These are phyloP conservation scores for Goniozus legneri DNA, from an alignment of 1,140 invertebrate genomes.

Conservation along the genomic window DNA sequence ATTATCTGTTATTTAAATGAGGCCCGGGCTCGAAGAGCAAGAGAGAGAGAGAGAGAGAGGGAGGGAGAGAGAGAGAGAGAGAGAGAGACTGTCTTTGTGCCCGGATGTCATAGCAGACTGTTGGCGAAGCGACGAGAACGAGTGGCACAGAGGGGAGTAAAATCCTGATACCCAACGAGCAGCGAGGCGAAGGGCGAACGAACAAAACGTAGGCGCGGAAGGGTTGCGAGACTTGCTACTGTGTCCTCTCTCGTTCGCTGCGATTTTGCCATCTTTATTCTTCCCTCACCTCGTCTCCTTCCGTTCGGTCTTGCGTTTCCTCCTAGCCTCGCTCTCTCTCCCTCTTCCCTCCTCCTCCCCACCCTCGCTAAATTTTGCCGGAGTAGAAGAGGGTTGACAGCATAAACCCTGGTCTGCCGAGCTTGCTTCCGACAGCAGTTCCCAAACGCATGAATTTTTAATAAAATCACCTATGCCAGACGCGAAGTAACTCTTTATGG, in stretches of 20 bases:
- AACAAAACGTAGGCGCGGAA: too few species aligned
- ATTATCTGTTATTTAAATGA: constrained; percentile 52
- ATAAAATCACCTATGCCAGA: constrained; percentile 29
- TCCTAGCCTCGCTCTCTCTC: constrained; percentile 10
- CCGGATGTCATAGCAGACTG: constrained; percentile 27
- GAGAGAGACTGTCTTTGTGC: constrained; percentile 36
- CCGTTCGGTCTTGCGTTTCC: not conserved
- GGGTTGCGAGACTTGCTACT: too few species aligned
- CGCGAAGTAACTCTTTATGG: too few species aligned
- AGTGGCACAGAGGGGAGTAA: constrained; percentile 13
- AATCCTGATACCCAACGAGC: constrained; percentile 25
- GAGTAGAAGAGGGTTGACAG: constrained; percentile 31
- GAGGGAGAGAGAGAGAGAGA: too few species aligned
- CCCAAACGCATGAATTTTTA: constrained; percentile 34
- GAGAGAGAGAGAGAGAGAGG: too few species aligned
- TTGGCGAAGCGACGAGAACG: constrained; percentile 18
- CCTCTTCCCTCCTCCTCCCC: too few species aligned
- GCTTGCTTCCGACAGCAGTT: constrained; percentile 25
- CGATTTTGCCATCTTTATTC: not conserved
- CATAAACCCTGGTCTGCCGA: constrained; percentile 20
- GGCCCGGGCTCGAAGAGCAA: constrained; percentile 21
- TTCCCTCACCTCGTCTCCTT: not conserved
- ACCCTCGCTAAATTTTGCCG: too few species aligned
- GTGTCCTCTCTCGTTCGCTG: too few species aligned
- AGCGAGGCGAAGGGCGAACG: not conserved